A percentile compares a stretch with the other conserved stretches of the same genome.
Evolutionary conservation across 1,140 invertebrate genomes (phyloP).

Genomic region (Cydia strobilella): DNA sequence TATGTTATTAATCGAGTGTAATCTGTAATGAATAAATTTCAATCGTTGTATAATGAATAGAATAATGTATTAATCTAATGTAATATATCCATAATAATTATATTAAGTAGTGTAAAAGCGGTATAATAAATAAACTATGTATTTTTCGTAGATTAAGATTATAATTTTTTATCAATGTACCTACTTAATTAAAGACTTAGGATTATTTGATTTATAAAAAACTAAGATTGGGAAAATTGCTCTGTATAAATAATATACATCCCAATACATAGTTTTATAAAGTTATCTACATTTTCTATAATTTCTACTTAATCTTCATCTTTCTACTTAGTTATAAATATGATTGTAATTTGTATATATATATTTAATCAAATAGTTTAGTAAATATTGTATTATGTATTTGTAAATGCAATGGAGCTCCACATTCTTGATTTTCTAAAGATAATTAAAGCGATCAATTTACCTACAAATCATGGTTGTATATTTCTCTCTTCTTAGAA

Average conservation of each 20-base stretch:
- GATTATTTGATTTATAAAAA: too few species aligned
- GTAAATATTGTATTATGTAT: background rate
- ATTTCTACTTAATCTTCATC: background rate
- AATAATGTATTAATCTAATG: background rate
- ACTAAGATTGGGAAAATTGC: too few species aligned
- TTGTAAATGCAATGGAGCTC: background rate
- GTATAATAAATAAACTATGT: background rate
- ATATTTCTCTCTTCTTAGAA: background rate
- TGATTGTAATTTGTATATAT: background rate
- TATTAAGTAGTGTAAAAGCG: slow-evolving; percentile 32
- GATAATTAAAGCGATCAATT: background rate
- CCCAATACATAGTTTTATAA: too few species aligned
- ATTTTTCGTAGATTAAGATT: background rate
- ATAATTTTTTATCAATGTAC: background rate
- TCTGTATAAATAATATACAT: too few species aligned
- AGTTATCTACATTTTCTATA: too few species aligned
- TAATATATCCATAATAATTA: background rate
- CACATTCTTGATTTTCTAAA: background rate
- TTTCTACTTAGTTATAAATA: background rate
- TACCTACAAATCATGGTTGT: background rate
- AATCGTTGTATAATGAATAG: slow-evolving; percentile 6
- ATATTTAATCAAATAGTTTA: background rate
- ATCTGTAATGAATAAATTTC: background rate
- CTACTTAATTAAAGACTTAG: too few species aligned
- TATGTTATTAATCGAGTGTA: background rate